Conservation (phyloP, 2,113 vertebrate genomes). For the Hucho hucho region DNA sequence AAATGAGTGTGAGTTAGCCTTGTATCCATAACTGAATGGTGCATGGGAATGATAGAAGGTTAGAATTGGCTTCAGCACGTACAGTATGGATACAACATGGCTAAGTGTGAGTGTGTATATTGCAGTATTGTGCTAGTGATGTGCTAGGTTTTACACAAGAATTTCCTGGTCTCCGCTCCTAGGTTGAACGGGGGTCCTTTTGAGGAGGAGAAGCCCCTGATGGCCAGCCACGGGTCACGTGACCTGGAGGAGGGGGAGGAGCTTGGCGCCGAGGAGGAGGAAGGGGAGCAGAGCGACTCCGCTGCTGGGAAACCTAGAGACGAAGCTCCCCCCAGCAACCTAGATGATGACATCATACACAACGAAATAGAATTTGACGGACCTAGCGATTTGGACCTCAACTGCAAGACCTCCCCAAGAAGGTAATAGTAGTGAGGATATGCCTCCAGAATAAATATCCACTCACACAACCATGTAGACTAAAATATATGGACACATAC, state of each 20-base stretch:
- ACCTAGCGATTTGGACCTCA: conserved; percentile 80
- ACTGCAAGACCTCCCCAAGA: conserved; percentile 85
- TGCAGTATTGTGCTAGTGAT: neutral
- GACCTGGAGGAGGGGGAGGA: conserved; percentile 88
- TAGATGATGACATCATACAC: conserved; percentile 75
- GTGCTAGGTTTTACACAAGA: neutral
- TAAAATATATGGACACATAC: conserved; percentile 12
- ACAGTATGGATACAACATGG: neutral
- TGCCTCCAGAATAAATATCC: neutral
- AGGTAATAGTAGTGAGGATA: conserved; percentile 70
- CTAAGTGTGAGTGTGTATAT: neutral
- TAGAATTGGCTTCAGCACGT: no score
- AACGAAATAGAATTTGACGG: conserved; percentile 85
- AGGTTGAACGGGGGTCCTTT: conserved; percentile 89
- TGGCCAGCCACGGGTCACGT: conserved; percentile 80
- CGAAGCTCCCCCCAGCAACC: conserved; percentile 68
- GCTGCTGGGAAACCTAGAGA: conserved; percentile 74
- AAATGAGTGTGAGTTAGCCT: neutral
- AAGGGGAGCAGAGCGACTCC: conserved; percentile 70
- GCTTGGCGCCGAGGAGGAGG: conserved; percentile 87
- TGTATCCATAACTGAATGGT: neutral
- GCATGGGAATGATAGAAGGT: no score
- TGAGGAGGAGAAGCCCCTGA: conserved; percentile 86
- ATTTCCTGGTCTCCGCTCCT: conserved; percentile 5
- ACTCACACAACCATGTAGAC: neutral